Evolutionary conservation across 2,888 invertebrate genomes (phyloP), one percentile per base, ranked within the genome.

Genomic region (Oxycera nigricornis): DNA sequence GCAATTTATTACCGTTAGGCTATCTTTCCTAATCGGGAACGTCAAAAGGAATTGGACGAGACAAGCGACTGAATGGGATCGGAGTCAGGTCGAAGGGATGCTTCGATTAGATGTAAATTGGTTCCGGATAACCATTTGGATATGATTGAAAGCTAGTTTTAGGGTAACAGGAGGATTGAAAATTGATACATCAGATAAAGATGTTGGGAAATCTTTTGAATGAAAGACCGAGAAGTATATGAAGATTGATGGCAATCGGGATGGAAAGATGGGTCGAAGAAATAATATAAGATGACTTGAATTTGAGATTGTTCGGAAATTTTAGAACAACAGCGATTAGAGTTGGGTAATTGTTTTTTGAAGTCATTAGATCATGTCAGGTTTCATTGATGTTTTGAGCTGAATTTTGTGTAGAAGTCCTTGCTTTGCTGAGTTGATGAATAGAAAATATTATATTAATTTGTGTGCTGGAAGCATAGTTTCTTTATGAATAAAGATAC

Each of bases 41-140:
- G 46, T 46, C 46, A 46, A 46, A 46, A 46, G 46, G 46, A 46
- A 46, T 46, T 46, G 46, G 17, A 46, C 46, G 46, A 46, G 11
- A 35, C 35, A 35, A 35, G 35, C 35, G 35, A 35, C 35, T 35
- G 46, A 14, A 7, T 14, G 14, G 46, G 17, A 11, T 11, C 3
- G 46, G 3, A 46, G 11, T 7, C 6, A 46, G 17, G 46, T 14
- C 46, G 6, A 46, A 2, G 46, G 14, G 39, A 2, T 17, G 65
- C 39, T 65, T 65, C 65, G n/a, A 65, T 65, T 65, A 65, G 30
- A 65, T 65, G 41, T 35, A 65, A 65, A 65, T 65, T 65, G 65
- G 65, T 65, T 65, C 30, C 65, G 24, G 65, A 65, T 65, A 39
- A 26, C 65, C 65, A 65, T 65, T 65, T 65, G 59, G 65, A 24